Percentiles rank a stretch among this genome's conserved stretches.
Conservation (phyloP, 2,888 invertebrate species). For the Acanthosepion lycidas region DNA sequence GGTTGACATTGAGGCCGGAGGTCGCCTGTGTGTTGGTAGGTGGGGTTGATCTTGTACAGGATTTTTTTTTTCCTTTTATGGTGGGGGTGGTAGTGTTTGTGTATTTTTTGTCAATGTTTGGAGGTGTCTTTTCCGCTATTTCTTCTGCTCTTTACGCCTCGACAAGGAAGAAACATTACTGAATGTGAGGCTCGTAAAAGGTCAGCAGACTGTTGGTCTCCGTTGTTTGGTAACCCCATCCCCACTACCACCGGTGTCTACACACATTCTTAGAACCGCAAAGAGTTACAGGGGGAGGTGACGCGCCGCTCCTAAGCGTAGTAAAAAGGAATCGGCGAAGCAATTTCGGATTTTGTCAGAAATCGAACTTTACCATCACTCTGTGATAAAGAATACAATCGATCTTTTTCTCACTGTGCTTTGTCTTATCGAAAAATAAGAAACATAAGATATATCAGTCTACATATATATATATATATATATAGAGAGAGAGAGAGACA, state of each 20-base stretch:
- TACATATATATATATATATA: no score
- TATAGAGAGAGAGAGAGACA: no score
- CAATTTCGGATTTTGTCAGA: no score
- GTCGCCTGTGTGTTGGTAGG: not conserved
- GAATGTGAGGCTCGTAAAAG: not conserved
- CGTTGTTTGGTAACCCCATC: not conserved
- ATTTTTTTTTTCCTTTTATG: not conserved
- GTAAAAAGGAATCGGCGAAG: no score
- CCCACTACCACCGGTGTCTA: not conserved
- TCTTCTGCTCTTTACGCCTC: not conserved
- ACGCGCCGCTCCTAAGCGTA: no score
- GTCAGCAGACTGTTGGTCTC: not conserved
- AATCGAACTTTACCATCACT: no score
- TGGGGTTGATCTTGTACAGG: not conserved
- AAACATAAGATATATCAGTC: no score
- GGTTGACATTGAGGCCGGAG: not conserved
- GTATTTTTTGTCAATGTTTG: constrained; percentile 6
- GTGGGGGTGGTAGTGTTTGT: constrained; percentile 20
- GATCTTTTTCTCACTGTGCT: no score
- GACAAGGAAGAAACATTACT: not conserved
- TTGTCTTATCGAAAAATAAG: no score
- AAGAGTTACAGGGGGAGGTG: no score
- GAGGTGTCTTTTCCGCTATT: not conserved
- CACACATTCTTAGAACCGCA: not conserved
- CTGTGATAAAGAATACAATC: no score